phyloP scores from a whole-genome alignment of 2,888 invertebrate species.

The Chalcis sispes region DNA sequence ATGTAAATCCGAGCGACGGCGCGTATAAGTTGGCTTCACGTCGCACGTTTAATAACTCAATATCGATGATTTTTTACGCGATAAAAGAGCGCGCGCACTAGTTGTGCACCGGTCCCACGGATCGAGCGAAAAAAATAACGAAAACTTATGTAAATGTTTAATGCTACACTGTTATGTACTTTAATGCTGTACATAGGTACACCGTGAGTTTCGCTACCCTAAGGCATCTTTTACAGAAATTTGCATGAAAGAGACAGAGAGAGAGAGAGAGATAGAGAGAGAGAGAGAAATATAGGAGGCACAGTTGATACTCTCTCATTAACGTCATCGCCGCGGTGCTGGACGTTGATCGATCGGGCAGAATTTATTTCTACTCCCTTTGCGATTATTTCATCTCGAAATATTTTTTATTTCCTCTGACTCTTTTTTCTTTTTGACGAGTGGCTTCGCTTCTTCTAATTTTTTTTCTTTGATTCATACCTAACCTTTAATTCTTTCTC shows the following conservation, averaged over 20 bases:
- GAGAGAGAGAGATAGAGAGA: no score
- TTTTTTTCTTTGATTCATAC: no score
- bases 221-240: slow-evolving; percentile 19
- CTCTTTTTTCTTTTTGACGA: neutral
- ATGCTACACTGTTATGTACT: slow-evolving; percentile 10
- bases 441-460: neutral
- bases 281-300: no score
- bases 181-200: no score
- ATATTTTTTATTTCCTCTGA: neutral
- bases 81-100: neutral
- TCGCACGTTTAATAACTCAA: slow-evolving; percentile 41
- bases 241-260: slow-evolving; percentile 16
- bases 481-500: no score
- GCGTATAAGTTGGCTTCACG: neutral
- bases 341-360: slow-evolving; percentile 65
- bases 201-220: neutral
- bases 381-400: neutral
- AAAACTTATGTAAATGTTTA: slow-evolving; percentile 43
- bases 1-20: neutral
- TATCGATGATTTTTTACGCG: slow-evolving; percentile 31
- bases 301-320: slow-evolving; percentile 59
- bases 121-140: neutral
- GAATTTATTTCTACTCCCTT: slow-evolving; percentile 28
- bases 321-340: slow-evolving; percentile 63
- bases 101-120: neutral